Base-by-base conservation (phyloP, 2,888 invertebrate species). In the Bombylius discolor region DNA sequence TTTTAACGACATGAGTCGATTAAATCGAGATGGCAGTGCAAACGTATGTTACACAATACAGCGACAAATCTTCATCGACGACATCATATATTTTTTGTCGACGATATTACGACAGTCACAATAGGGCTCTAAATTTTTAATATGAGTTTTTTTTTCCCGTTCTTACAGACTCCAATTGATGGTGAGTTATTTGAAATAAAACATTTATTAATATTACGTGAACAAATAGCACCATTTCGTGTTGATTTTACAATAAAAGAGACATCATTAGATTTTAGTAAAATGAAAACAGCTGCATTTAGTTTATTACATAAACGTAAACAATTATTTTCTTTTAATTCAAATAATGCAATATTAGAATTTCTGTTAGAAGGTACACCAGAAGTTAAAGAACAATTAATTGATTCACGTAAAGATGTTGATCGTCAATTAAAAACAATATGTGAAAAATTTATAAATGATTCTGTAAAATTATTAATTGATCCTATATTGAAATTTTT, bases 211-310 rank as follows among this genome's bases (percentile, higher is more conserved):
- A 99, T 99, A 57, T 77, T 99, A 4, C 77, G 99, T 32, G 99
- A 99, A 70, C 99, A 99, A 73, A 98, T 98, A 36, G 94, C 97
- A 0, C 98, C 99, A 0, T 99, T 98, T 69, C 94, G 97, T 72
- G 92, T 93, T 0, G 97, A 94, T 68, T 92, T 92, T 64, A 85
- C 93, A 0, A 82, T 95, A 0, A 92, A 90, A 67, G 98, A 99
- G 72, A 93, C 94, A 7, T 84, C 87, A 23, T 73, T 99, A 60
- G 98, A 98, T 74, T 96, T 97, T 65, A 91, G 90, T 62, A 91
- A 91, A 70, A 83, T 96, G 53, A 95, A 87, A 74, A 87, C 84
- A 49, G 91, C 91, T 0, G 91, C 94, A 51, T 83, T 83, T 58
- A 84, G 84, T 0, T 68, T 88, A 1, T 70, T 88, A 1, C 85